Evolutionary conservation across 1,140 invertebrate species (phyloP).

Genomic region (Pseudomyrmex dendroicus): DNA sequence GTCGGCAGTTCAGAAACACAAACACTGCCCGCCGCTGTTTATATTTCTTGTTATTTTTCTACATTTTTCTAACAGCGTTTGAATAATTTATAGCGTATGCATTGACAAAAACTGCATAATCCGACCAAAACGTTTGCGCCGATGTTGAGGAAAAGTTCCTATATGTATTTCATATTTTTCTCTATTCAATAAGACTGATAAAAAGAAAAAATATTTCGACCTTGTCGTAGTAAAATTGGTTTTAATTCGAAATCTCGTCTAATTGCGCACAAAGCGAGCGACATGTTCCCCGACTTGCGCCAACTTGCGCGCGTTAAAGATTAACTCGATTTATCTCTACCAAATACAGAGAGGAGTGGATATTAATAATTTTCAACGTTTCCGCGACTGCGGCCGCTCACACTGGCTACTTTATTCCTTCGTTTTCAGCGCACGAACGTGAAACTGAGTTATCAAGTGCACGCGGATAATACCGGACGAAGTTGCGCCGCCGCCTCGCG

Average conservation of each 20-base stretch:
- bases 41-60: background rate
- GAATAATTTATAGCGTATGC: too few relatives aligned
- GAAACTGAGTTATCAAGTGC: conserved; percentile 54
- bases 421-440: conserved; percentile 45
- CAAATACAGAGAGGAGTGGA: conserved; percentile 24
- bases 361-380: conserved; percentile 51
- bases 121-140: too few relatives aligned
- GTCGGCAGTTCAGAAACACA: background rate
- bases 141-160: too few relatives aligned
- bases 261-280: background rate
- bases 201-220: too few relatives aligned
- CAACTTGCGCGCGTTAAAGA: background rate
- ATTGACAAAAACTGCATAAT: too few relatives aligned
- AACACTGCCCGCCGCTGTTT: too few relatives aligned
- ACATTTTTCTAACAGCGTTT: background rate
- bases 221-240: background rate
- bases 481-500: conserved; percentile 27
- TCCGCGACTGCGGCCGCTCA: too few relatives aligned
- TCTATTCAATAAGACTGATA: too few relatives aligned
- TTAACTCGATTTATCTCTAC: conserved; percentile 21
- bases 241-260: conserved; percentile 20
- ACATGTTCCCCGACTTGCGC: background rate
- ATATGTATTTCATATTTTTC: too few relatives aligned
- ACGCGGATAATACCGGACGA: conserved; percentile 47
- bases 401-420: conserved; percentile 29